These are phyloP conservation scores for Zaprionus bogoriensis DNA, from an alignment of 2,888 invertebrate species.

Conservation along the genomic window DNA sequence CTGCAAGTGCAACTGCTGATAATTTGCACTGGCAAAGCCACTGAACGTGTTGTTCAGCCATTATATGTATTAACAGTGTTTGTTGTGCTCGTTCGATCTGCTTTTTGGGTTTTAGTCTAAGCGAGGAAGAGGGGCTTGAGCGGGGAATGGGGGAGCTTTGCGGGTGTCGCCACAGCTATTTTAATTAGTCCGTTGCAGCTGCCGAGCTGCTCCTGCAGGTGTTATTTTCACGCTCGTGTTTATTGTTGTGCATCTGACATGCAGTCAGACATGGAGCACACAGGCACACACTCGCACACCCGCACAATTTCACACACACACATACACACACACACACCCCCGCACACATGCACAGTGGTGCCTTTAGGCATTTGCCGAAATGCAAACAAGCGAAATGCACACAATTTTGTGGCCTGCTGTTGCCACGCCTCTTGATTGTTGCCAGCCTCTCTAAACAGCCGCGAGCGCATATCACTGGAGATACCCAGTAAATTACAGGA, in stretches of 20 bases:
- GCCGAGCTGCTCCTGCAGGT: constrained; percentile 56
- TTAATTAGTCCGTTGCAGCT: constrained; percentile 46
- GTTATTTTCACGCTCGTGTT: constrained; percentile 52
- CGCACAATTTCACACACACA: too few species aligned
- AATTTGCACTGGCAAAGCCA: constrained; percentile 16
- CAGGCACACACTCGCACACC: constrained; percentile 7
- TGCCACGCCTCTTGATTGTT: constrained; percentile 4
- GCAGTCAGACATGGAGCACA: constrained; percentile 5
- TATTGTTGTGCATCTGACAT: constrained; percentile 33
- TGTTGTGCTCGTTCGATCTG: neutral
- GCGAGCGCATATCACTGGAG: constrained; percentile 11
- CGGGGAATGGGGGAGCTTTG: neutral
- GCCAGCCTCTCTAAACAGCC: constrained; percentile 3
- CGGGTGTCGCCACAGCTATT: constrained; percentile 32
- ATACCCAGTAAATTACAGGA: neutral
- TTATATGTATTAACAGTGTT: constrained; percentile 11
- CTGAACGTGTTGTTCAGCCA: constrained; percentile 38
- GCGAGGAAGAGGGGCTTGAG: neutral
- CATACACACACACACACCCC: neutral
- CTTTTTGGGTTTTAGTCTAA: neutral
- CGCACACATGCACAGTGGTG: constrained; percentile 7
- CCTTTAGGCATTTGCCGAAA: constrained; percentile 36
- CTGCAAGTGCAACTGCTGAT: constrained; percentile 31
- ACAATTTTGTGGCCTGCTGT: constrained; percentile 44
- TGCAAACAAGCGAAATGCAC: constrained; percentile 53